Evolutionary conservation across 2,888 invertebrate genomes (phyloP).

Genomic region (Chrysotoxum bicinctum): DNA sequence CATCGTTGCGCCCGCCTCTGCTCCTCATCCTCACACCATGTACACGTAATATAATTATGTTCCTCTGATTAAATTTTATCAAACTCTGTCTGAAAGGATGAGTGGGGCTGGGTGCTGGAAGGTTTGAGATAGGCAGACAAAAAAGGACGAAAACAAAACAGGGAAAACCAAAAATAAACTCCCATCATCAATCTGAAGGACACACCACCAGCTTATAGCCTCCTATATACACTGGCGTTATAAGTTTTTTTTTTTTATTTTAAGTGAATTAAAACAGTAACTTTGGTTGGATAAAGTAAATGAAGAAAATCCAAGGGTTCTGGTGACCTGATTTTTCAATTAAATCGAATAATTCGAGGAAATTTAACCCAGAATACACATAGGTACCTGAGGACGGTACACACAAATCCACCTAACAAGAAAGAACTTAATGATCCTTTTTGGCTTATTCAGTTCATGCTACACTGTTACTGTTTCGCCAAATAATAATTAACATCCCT

Average conservation of each 20-base stretch:
- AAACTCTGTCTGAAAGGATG: slow-evolving; percentile 42
- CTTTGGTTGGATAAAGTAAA: neutral
- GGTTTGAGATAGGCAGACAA: slow-evolving; percentile 7
- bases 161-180: slow-evolving; percentile 43
- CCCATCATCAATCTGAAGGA: slow-evolving; percentile 45
- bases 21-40: neutral
- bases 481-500: slow-evolving; percentile 47
- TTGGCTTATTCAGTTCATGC: neutral
- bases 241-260: neutral
- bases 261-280: neutral
- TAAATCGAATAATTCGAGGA: slow-evolving; percentile 50
- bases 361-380: slow-evolving; percentile 47
- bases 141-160: slow-evolving; percentile 16
- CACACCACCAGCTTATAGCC: neutral
- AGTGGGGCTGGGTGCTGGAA: neutral
- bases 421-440: slow-evolving; percentile 41
- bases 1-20: neutral
- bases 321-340: slow-evolving; percentile 66
- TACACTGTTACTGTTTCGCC: neutral
- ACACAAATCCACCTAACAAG: neutral
- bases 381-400: neutral
- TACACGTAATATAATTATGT: slow-evolving; percentile 71
- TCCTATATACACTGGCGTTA: neutral
- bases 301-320: slow-evolving; percentile 41
- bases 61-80: slow-evolving; percentile 69